Base-by-base conservation (phyloP, 2,797 vertebrate species). In the Adrianichthys oophorus region DNA sequence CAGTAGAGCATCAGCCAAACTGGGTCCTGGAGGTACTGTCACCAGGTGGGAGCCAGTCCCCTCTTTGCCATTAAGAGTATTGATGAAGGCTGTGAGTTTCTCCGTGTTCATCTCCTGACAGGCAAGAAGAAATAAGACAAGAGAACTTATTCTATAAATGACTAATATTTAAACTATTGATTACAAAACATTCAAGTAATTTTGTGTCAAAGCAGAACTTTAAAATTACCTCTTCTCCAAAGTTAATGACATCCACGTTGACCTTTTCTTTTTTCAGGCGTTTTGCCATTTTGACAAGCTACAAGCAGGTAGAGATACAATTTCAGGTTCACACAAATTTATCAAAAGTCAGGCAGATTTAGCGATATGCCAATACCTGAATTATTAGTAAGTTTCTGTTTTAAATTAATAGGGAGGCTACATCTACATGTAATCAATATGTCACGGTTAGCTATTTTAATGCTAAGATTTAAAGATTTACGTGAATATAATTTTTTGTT, bases 251-350 rank as follows among this genome's bases (percentile, higher is more conserved):
- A 75, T 97, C 95, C 52, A 98, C 96, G 0, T 93, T 97, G 68
- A 98, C 96, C 67, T 97, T 98, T 84, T 98, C 95, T 64, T 98
- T 98, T 89, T 98, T 98, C 43, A 98, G 88, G 7, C 95, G 94
- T 68, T 96, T 97, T 15, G 96, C 95, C 91, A 98, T 79, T 80
- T 98, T 98, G 72, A 98, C 91, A 78, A 98, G 76, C 96, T 98
- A 79, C 24, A 61, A 56, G 62, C 62, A 59, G 48, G 74, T 1
- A 60, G 42, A 65, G 6, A 53, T 7, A 51, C 59, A 2, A 58
- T 46, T 8, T 56, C 42, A 48, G 16, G 64, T 2, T 47, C 26
- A 37, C n/a, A 17, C 2, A 1, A 8, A 16, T 49, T 4, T 43
- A 18, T 56, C 5, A 52, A 10, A 21, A 3, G 8, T 4, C 4